Conservation (phyloP, 2,113 vertebrate genomes). For the Psittacara wagleri region DNA sequence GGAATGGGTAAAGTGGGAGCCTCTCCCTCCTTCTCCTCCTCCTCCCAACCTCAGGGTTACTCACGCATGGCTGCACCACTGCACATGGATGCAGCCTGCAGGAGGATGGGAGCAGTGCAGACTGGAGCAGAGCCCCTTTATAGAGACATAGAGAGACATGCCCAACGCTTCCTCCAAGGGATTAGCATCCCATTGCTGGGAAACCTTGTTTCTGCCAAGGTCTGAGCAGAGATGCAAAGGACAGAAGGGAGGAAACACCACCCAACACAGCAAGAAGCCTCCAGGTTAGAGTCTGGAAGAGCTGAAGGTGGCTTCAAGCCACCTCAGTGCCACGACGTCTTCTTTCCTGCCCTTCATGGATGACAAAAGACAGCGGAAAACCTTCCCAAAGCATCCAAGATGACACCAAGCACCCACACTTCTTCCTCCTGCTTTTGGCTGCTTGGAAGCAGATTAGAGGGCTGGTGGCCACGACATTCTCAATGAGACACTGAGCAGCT, state of each 20-base stretch:
- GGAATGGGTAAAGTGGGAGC: neutral
- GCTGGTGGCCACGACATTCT: neutral
- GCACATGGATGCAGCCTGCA: rapidly evolving
- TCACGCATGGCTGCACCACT: neutral
- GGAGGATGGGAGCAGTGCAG: neutral
- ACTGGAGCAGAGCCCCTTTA: neutral
- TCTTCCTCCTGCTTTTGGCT: neutral
- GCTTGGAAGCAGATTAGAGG: neutral
- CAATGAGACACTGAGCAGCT: neutral
- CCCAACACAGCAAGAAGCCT: neutral
- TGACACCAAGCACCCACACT: neutral
- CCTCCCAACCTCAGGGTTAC: neutral
- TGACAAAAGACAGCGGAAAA: neutral
- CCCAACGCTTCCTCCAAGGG: neutral
- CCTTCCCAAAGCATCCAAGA: neutral
- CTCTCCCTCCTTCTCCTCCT: neutral
- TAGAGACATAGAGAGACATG: neutral
- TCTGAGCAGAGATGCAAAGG: neutral
- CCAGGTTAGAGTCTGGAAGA: neutral
- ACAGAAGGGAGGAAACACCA: neutral
- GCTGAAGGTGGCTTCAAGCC: neutral
- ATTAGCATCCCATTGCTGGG: neutral
- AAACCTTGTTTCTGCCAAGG: neutral
- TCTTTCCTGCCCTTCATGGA: neutral
- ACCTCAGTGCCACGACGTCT: neutral